phyloP scores from a whole-genome alignment of 2,888 invertebrate genomes.

The Limnephilus rhombicus region DNA sequence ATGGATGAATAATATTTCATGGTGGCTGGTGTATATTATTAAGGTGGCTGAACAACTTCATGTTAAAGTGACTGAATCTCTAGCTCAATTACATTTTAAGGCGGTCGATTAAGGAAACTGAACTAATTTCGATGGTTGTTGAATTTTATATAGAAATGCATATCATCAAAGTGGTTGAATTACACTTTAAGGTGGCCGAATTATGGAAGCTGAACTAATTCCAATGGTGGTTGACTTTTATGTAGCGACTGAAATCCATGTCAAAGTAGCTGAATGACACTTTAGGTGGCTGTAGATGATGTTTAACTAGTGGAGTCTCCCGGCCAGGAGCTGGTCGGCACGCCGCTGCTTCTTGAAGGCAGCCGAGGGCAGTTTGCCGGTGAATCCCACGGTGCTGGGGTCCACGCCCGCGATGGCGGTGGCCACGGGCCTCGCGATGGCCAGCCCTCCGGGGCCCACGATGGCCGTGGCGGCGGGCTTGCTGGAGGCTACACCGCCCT shows the following conservation, averaged over 20 bases:
- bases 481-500: slow-evolving; percentile 84
- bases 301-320: slow-evolving; percentile 34
- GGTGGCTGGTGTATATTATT: neutral
- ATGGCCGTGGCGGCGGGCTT: slow-evolving; percentile 85
- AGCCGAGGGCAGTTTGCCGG: slow-evolving; percentile 68
- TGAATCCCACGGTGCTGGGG: slow-evolving; percentile 71
- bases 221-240: neutral
- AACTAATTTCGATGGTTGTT: no score
- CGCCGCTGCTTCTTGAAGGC: slow-evolving; percentile 27
- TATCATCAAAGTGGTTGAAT: no score
- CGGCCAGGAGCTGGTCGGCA: slow-evolving; percentile 40
- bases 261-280: neutral
- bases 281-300: neutral
- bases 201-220: neutral
- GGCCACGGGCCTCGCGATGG: slow-evolving; percentile 84
- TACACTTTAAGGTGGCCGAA: neutral
- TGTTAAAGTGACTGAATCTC: no score
- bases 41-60: neutral
- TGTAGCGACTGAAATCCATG: neutral
- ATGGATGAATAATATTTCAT: neutral
- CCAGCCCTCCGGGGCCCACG: slow-evolving; percentile 83
- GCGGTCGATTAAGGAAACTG: no score
- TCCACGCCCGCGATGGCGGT: slow-evolving; percentile 87
- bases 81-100: no score
- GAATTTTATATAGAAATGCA: no score